Percentiles rank a stretch among this genome's conserved stretches.
Conservation (phyloP, 2,113 vertebrate species). For the Sigmodon hispidus region DNA sequence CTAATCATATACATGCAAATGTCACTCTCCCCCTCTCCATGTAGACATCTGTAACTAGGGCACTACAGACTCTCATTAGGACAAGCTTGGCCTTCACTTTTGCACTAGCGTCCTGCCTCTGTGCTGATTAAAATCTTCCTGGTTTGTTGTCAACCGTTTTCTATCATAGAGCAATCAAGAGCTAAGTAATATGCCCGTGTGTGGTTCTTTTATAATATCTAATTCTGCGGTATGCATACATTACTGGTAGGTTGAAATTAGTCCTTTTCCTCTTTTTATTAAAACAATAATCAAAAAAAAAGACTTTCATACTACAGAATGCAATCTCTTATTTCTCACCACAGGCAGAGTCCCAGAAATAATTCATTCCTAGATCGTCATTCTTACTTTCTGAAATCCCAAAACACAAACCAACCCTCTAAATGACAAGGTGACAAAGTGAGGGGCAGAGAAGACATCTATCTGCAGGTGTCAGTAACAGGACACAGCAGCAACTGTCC, state of each 20-base stretch:
- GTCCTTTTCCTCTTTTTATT: background rate
- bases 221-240: background rate
- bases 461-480: background rate
- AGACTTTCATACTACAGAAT: background rate
- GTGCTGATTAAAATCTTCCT: background rate
- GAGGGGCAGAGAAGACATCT: background rate
- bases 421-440: background rate
- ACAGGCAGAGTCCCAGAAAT: background rate
- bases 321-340: background rate
- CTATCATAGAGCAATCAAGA: background rate
- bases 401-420: background rate
- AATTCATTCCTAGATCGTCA: accelerated
- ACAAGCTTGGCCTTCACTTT: background rate
- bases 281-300: background rate
- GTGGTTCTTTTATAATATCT: background rate
- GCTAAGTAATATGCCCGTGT: background rate
- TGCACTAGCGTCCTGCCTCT: background rate
- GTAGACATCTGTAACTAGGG: background rate
- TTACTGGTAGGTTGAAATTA: background rate
- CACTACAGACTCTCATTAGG: background rate
- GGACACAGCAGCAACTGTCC: background rate
- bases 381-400: background rate
- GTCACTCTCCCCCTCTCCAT: background rate
- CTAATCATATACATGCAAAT: background rate
- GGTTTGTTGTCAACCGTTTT: accelerated